Evolutionary conservation across 2,113 vertebrate species (phyloP).

Genomic region (Hippopotamus amphibius): DNA sequence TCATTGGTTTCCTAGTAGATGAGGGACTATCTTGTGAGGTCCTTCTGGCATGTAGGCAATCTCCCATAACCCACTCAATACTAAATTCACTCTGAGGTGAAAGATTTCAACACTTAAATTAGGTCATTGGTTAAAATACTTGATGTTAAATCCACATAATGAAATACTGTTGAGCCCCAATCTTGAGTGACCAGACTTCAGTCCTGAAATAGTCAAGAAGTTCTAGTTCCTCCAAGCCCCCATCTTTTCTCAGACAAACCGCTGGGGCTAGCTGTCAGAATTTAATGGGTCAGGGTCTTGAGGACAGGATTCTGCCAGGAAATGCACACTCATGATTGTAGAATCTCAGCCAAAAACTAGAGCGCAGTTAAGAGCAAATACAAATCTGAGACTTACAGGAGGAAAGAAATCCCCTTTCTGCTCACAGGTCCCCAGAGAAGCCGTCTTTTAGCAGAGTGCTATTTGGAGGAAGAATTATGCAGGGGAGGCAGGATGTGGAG

Average conservation of each 20-base stretch:
- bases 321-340: conserved; percentile 51
- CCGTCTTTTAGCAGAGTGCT: conserved; percentile 55
- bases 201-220: neutral
- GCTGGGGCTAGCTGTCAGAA: neutral
- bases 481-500: neutral
- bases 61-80: neutral
- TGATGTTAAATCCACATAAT: conserved; percentile 49
- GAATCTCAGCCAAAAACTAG: neutral
- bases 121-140: neutral
- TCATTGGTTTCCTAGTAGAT: neutral
- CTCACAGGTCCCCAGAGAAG: conserved; percentile 24
- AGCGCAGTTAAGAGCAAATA: conserved; percentile 19
- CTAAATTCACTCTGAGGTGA: conserved; percentile 1
- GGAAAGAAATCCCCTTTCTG: neutral
- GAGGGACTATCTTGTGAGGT: neutral
- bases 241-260: neutral
- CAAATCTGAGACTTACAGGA: conserved; percentile 1
- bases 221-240: neutral
- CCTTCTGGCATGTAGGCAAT: conserved; percentile 32
- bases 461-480: conserved; percentile 52
- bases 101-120: conserved; percentile 38
- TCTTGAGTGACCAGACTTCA: neutral
- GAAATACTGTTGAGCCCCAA: neutral
- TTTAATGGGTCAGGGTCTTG: neutral
- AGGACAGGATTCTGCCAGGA: neutral